Evolutionary conservation across 1,140 invertebrate species (phyloP).

Genomic region (Steinernema khuongi): DNA sequence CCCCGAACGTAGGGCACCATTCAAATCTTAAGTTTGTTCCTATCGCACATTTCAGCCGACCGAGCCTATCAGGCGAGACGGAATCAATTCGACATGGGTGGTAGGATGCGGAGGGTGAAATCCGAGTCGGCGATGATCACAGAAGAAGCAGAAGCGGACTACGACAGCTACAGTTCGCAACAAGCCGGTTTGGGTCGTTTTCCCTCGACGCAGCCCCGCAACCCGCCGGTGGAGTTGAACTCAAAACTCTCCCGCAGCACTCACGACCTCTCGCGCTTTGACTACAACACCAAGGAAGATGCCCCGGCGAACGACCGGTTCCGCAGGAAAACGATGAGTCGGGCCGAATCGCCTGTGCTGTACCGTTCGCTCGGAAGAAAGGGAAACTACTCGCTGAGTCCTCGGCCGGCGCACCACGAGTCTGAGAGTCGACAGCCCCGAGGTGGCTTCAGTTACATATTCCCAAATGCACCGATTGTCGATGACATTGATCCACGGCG

Average conservation of each 20-base stretch:
- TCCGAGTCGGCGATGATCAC: conserved; percentile 34
- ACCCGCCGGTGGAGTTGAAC: neutral
- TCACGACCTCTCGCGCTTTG: neutral
- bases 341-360: neutral
- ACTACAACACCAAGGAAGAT: neutral
- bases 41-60: conserved; percentile 16
- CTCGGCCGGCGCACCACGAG: conserved; percentile 24
- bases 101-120: conserved; percentile 34
- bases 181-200: too few relatives aligned
- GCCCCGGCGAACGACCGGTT: neutral
- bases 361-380: conserved; percentile 15
- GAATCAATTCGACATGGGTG: conserved; percentile 11
- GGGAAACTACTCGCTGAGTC: conserved; percentile 25
- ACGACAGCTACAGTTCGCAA: neutral
- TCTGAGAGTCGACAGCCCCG: conserved; percentile 30
- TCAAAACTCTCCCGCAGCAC: neutral
- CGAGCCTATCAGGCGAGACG: conserved; percentile 12
- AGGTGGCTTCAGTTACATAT: conserved; percentile 37
- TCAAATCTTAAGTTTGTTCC: neutral
- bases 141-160: conserved; percentile 9
- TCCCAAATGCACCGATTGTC: conserved; percentile 35
- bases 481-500: conserved; percentile 27
- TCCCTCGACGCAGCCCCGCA: too few relatives aligned
- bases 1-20: conserved; percentile 17
- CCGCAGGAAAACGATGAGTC: neutral